phyloP scores from a whole-genome alignment of 1,140 invertebrate species.

The Pseudomyrmex cubaensis region DNA sequence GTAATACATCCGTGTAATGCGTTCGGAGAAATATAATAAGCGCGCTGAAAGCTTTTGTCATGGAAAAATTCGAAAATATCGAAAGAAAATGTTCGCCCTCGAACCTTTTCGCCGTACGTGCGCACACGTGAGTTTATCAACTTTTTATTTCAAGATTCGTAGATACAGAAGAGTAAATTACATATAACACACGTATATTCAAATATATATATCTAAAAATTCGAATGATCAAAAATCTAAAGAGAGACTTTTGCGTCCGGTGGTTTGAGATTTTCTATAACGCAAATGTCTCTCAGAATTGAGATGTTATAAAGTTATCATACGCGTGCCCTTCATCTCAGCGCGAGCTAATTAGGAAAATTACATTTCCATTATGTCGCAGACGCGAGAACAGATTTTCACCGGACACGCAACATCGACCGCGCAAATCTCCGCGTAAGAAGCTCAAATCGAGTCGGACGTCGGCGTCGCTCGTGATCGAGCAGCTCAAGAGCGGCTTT shows the following conservation, averaged over 20 bases:
- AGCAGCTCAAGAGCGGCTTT: constrained; percentile 61
- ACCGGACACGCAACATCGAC: constrained; percentile 17
- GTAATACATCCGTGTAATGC: neutral
- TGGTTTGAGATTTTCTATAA: neutral
- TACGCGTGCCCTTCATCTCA: neutral
- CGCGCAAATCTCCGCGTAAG: constrained; percentile 11
- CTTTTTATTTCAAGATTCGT: no score
- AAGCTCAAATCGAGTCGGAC: neutral
- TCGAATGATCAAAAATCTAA: neutral
- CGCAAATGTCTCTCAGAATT: neutral
- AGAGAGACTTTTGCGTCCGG: no score
- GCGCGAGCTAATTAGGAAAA: constrained; percentile 3
- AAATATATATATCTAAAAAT: neutral
- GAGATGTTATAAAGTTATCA: constrained; percentile 11
- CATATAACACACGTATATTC: no score
- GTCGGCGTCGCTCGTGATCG: constrained; percentile 53
- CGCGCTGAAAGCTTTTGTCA: neutral
- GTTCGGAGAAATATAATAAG: no score
- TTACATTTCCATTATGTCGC: neutral
- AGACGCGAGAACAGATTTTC: constrained; percentile 12
- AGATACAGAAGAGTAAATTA: no score
- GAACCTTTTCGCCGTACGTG: no score
- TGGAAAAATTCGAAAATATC: neutral
- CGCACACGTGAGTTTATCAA: no score
- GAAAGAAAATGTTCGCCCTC: no score